Base-by-base conservation (phyloP, 2,888 invertebrate genomes). In the Zygaena filipendulae region DNA sequence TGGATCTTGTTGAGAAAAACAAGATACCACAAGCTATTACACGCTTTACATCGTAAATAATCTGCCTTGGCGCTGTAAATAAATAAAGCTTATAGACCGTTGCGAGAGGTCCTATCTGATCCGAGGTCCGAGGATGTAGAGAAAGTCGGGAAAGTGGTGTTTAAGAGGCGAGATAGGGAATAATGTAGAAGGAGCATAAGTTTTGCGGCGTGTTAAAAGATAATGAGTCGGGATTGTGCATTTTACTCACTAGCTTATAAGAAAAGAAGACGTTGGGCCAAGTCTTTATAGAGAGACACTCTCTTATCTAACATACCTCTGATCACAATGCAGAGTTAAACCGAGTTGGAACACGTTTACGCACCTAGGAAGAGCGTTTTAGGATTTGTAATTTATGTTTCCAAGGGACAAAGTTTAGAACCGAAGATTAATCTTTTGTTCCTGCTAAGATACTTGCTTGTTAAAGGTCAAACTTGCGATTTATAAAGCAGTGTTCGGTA, bases 21-120 rank as follows among this genome's bases (percentile, higher is more conserved):
- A 57, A 61, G 62, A 64, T 64, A 68, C 58, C 54, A 53, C 55
- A 52, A 60, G 59, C 70, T 66, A 72, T 74, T 72, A 74, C 66
- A 55, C 52, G 56, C 43, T 56, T 59, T 59, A 59, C 67, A 60
- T 71, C 70, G 75, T 75, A 79, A 79, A 75, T 75, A 77, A 72
- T 71, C 59, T n/a, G 57, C 59, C 60, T 64, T 61, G 62, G 61
- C 52, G 52, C 45, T 45, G 68, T 74, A 75, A 75, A 75, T 77
- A 77, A 75, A 74, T 75, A 75, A 16, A 70, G 60, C 60, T 62
- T 61, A 59, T 61, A 59, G 63, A 55, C 59, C 60, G 60, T 59
- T 52, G 62, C 59, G 45, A 48, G 52, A 37, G n/a, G 38, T 45
- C 47, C 44, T 77, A 79, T 79, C 77, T 66, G 77, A 79, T 79